Evolutionary conservation across 35 echinoderm and acorn worm genomes (phyloP), one percentile per base, ranked within the genome.

Genomic region (Patiria miniata): DNA sequence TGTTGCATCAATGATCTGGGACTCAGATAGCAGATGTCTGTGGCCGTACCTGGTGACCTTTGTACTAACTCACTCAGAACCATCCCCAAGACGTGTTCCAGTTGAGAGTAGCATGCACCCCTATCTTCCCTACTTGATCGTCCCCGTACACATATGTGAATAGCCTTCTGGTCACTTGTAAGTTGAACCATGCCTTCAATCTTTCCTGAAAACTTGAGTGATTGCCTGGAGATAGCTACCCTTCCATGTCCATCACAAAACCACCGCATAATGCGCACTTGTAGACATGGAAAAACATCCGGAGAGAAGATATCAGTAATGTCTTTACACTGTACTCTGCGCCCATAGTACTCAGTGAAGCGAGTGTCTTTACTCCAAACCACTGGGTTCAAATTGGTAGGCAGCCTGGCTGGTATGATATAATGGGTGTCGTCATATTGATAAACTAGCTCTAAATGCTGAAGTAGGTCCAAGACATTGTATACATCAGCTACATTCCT

Each of bases 261-360:
- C 18, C 51, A 33, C 44, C 42, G 51, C 80, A 82, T 82, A 28
- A 82, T 82, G 19, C 39, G 28, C 18, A 82, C 80, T 82, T 82
- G 80, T 33, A 82, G 42, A 53, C 80, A 82, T 52, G 80, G 80
- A 52, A 82, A 82, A n/a, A 52, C 80, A 82, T 82, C 80, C 16
- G 44, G 40, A 32, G 40, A 52, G 21, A 82, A 82, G 39, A 82
- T 44, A 52, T 82, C 80, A 52, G 80, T 82, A 28, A 50, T 44
- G 26, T 82, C 80, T 22, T 33, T 44, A 33, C 80, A 82, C 32
- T 82, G 40, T 3, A 82, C 32, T 10, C 80, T 44, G 16, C 80
- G 40, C 33, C 80, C 80, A 28, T 82, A 82, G 33, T 82, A 82
- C 44, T 82, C 80, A 10, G 65, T 73, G 65, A 73, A 73, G 0